Base-by-base conservation (phyloP, 2,797 vertebrate species). In the Sebastes minor region DNA sequence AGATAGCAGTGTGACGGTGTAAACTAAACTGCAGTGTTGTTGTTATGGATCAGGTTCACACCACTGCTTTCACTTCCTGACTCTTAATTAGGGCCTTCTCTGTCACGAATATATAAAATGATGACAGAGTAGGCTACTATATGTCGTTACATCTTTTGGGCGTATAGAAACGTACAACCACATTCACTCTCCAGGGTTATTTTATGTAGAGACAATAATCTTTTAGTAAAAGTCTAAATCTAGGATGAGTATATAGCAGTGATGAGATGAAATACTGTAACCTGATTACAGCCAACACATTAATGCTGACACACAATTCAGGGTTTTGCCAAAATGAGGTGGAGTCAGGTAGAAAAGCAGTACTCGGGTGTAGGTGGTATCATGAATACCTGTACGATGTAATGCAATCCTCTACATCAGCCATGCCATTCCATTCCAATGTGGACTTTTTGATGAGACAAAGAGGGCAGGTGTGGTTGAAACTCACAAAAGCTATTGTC, bases 51-150 rank as follows among this genome's bases (percentile, higher is more conserved):
- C 71, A 49, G 22, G 55, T 74, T 88, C 28, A 70, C 33, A 5
- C 28, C 33, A 55, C 23, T 55, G 53, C 18, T 84, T 90, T 85
- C 78, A 77, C 81, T 84, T 86, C 66, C 79, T 56, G 64, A 38
- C 38, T 80, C 30, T 59, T 23, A 52, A 80, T 78, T 63, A 38
- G 46, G 2, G 12, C 3, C 2, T 52, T 60, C 25, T 38, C 42
- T 27, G 38, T 23, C 27, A 8, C 78, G 28, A 80, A 73, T 68
- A 57, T 73, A 71, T 70, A 11, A 35, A 72, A 74, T 22, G 27
- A 78, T 35, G 16, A 67, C 18, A 6, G 12, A 23, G 25, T 22
- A 46, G 42, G 42, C 42, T 18, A 18, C 8, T 30, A 20, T 4
- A 49, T 20, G 61, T 57, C 2, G 32, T 28, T 59, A 4, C 20